phyloP scores from a whole-genome alignment of 2,797 vertebrate species.

The Acropternis orthonyx region DNA sequence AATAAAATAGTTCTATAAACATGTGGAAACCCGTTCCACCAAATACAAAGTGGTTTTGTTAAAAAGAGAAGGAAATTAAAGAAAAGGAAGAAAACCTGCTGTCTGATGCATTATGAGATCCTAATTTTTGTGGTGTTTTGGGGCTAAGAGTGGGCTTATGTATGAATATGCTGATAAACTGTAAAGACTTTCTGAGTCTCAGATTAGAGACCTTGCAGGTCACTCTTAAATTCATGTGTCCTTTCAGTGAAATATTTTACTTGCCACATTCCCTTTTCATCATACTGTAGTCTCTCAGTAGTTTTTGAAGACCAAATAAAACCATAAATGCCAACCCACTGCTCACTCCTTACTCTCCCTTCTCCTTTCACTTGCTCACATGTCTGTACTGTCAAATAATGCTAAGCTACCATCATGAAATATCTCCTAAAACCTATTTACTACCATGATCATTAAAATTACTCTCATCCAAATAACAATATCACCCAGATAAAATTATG shows the following conservation, averaged over 20 bases:
- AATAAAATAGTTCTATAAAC: slow-evolving; percentile 38
- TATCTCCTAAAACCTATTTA: background rate
- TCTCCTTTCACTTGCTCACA: background rate
- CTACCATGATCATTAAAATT: background rate
- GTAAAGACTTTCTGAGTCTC: background rate
- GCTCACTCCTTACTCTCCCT: background rate
- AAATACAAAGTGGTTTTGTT: slow-evolving; percentile 22
- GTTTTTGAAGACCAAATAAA: background rate
- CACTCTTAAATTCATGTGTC: background rate
- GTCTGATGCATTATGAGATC: background rate
- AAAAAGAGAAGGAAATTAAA: background rate
- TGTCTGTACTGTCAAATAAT: background rate
- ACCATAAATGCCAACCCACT: background rate
- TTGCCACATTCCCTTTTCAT: background rate
- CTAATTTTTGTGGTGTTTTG: background rate
- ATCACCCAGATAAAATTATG: background rate
- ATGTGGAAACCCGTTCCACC: slow-evolving; percentile 8
- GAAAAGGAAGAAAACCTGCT: rapidly evolving
- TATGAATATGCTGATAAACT: background rate
- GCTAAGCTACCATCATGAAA: background rate
- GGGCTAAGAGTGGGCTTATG: background rate
- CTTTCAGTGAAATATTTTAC: background rate
- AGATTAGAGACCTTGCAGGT: background rate
- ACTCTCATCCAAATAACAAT: background rate
- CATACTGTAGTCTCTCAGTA: background rate